These are phyloP conservation scores for Austrofundulus limnaeus DNA, from an alignment of 2,113 vertebrate species.

Conservation along the genomic window DNA sequence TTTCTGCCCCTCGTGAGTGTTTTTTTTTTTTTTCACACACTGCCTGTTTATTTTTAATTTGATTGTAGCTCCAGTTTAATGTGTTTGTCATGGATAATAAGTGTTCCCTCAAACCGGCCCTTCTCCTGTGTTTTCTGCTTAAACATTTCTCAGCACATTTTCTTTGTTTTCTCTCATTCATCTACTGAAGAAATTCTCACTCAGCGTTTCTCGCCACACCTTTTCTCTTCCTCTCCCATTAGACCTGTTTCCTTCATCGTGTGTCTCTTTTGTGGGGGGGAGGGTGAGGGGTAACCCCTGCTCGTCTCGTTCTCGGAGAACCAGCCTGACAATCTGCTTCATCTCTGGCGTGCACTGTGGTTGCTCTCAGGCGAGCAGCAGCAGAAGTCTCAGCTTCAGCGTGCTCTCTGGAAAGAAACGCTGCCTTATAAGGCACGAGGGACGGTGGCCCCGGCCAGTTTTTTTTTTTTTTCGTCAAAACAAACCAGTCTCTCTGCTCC, in stretches of 20 bases:
- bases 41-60: constrained; percentile 67
- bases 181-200: neutral
- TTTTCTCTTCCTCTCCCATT: constrained; percentile 5
- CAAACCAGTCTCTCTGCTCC: constrained; percentile 69
- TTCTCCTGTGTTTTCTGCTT: neutral
- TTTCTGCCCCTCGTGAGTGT: constrained; percentile 29
- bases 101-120: neutral
- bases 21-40: too few species aligned
- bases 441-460: constrained; percentile 74
- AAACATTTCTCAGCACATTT: neutral
- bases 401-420: constrained; percentile 77
- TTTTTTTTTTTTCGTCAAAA: constrained; percentile 58
- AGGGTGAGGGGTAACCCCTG: constrained; percentile 28
- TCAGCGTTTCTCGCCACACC: too few species aligned
- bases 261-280: neutral
- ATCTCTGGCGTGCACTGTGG: constrained; percentile 53
- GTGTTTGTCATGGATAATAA: constrained; percentile 17
- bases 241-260: constrained; percentile 1
- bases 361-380: constrained; percentile 61
- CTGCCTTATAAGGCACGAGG: constrained; percentile 83
- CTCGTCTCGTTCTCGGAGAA: constrained; percentile 21
- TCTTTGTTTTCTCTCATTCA: too few species aligned
- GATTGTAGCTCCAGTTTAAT: constrained; percentile 21
- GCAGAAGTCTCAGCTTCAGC: constrained; percentile 47
- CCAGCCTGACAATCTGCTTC: constrained; percentile 43